Percentiles rank a stretch among this genome's conserved stretches.
Conservation (phyloP, 2,888 invertebrate genomes). For the Rotaria socialis region DNA sequence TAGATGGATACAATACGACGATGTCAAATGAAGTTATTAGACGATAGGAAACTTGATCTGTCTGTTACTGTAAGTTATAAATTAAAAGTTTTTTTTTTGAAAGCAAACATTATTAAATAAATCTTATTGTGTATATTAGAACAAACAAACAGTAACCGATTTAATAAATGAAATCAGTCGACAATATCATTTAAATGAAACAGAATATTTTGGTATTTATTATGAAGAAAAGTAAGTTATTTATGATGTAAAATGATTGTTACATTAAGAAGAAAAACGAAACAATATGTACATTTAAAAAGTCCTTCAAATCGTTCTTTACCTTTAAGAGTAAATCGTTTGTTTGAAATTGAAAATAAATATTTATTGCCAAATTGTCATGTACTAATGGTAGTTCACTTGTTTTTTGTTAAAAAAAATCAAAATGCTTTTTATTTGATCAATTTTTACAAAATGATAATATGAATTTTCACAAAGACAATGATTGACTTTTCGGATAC, state of each 20-base stretch:
- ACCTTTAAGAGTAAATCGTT: neutral
- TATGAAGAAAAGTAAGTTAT: slow-evolving; percentile 32
- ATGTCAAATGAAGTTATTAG: slow-evolving; percentile 25
- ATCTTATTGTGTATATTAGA: neutral
- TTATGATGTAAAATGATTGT: no score
- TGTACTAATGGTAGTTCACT: neutral
- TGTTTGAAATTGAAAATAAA: neutral
- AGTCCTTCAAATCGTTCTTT: neutral
- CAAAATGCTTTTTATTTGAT: neutral
- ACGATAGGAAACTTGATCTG: slow-evolving; percentile 1
- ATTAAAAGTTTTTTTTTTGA: no score
- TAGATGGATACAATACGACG: slow-evolving; percentile 34
- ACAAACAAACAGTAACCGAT: neutral
- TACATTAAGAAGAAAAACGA: no score
- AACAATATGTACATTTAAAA: neutral
- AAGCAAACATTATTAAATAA: no score
- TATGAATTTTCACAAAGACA: neutral
- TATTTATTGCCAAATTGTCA: neutral
- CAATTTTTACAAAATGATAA: neutral
- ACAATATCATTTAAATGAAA: slow-evolving; percentile 30
- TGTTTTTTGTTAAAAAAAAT: neutral
- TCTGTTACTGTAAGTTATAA: neutral
- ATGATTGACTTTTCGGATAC: neutral
- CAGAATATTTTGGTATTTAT: slow-evolving; percentile 21
- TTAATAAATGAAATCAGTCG: slow-evolving; percentile 17